phyloP scores from a whole-genome alignment of 30 jellyfish, hydroid and myxozoan species.

The Turritopsis rubra region DNA sequence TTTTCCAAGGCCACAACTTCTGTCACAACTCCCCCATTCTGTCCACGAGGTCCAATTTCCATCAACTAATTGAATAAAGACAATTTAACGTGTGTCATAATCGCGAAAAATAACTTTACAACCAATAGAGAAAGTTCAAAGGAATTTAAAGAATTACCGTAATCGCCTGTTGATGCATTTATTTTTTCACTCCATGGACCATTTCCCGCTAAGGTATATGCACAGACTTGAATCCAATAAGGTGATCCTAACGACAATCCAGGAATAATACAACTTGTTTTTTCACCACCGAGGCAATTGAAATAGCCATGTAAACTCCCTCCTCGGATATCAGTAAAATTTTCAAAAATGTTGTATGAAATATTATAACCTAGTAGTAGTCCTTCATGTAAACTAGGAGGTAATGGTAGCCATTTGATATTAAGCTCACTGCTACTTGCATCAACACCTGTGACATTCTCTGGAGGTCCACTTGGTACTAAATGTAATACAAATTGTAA shows the following conservation, averaged over 20 bases:
- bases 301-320: neutral
- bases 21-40: slow-evolving; percentile 7
- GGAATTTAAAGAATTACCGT: neutral
- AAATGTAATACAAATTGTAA: too few relatives aligned
- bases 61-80: neutral
- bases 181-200: neutral
- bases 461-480: slow-evolving; percentile 11
- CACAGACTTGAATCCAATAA: neutral
- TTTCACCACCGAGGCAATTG: neutral
- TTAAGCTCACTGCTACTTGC: neutral
- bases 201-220: neutral
- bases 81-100: neutral
- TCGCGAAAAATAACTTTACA: neutral
- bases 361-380: neutral
- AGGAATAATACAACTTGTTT: neutral
- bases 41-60: slow-evolving; percentile 16
- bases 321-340: neutral
- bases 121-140: neutral
- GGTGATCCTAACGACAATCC: slow-evolving; percentile 9
- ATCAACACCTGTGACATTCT: slow-evolving; percentile 3
- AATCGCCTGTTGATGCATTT: slow-evolving; percentile 3
- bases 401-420: neutral
- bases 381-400: neutral
- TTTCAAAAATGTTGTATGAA: neutral
- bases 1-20: slow-evolving; percentile 13